Percentiles rank a stretch among this genome's conserved stretches.
phyloP scores from a whole-genome alignment of 2,797 vertebrate species.

The Sitta carolinensis region DNA sequence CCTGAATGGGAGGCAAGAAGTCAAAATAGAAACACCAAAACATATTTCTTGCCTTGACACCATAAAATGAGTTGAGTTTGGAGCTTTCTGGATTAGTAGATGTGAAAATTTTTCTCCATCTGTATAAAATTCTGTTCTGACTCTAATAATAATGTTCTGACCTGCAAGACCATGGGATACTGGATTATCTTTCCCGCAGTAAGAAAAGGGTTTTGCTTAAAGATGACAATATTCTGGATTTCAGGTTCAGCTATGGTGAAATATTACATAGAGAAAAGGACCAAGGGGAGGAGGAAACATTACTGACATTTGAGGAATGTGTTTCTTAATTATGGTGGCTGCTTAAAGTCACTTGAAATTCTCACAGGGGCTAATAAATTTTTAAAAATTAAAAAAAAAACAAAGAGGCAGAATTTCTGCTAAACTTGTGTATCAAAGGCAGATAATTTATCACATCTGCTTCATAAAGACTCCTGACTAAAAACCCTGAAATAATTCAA shows the following conservation, averaged over 20 bases:
- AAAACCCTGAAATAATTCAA: background rate
- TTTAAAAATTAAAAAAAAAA: background rate
- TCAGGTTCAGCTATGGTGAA: background rate
- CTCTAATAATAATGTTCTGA: background rate
- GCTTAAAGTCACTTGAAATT: background rate
- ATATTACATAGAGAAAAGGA: background rate
- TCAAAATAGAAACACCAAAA: background rate
- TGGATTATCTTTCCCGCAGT: background rate
- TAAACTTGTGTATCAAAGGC: background rate
- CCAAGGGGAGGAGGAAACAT: background rate
- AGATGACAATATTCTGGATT: background rate
- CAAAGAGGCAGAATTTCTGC: background rate
- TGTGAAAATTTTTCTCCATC: background rate
- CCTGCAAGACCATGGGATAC: background rate
- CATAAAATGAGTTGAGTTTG: background rate
- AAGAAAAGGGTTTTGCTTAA: background rate
- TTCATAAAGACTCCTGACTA: background rate
- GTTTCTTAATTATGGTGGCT: background rate
- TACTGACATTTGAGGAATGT: background rate
- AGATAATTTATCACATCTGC: background rate
- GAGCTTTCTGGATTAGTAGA: background rate
- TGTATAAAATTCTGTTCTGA: background rate
- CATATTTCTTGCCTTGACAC: background rate
- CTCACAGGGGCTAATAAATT: background rate
- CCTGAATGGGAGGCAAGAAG: background rate